Percentiles rank a stretch among this genome's conserved stretches.
phyloP scores from a whole-genome alignment of 2,797 vertebrate species.

The Erethizon dorsatum region DNA sequence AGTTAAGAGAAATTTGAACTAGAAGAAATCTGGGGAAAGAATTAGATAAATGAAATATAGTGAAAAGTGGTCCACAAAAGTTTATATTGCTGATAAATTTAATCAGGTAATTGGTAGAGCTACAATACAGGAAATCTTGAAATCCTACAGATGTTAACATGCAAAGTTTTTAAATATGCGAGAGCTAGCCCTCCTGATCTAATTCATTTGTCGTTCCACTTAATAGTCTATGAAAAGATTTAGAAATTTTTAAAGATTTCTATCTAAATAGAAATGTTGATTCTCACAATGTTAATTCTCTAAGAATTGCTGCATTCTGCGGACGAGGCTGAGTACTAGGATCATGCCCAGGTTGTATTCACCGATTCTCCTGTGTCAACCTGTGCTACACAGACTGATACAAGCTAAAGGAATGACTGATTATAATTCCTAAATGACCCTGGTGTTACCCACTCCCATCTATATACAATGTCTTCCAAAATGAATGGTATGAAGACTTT shows the following conservation, averaged over 20 bases:
- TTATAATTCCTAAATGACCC: not conserved
- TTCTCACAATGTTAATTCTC: no score
- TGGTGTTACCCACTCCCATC: not conserved
- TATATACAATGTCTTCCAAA: not conserved
- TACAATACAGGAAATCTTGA: not conserved
- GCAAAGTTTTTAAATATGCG: not conserved
- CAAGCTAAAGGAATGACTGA: not conserved
- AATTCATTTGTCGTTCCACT: not conserved
- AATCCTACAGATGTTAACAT: not conserved
- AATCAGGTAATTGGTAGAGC: not conserved
- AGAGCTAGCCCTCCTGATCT: not conserved
- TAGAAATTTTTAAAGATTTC: not conserved
- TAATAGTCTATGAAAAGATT: not conserved
- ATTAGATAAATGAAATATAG: not conserved
- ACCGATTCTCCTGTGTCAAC: not conserved
- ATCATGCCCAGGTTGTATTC: not conserved
- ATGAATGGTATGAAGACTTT: not conserved
- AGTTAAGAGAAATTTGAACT: not conserved
- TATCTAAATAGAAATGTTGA: no score
- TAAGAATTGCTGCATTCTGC: not conserved
- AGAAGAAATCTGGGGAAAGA: not conserved
- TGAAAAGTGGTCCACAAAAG: not conserved
- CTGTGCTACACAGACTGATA: not conserved
- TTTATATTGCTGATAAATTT: slow-evolving; percentile 30
- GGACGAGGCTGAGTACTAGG: not conserved